Evolutionary conservation across 2,888 invertebrate species (phyloP).

Genomic region (Saturnia pavonia): DNA sequence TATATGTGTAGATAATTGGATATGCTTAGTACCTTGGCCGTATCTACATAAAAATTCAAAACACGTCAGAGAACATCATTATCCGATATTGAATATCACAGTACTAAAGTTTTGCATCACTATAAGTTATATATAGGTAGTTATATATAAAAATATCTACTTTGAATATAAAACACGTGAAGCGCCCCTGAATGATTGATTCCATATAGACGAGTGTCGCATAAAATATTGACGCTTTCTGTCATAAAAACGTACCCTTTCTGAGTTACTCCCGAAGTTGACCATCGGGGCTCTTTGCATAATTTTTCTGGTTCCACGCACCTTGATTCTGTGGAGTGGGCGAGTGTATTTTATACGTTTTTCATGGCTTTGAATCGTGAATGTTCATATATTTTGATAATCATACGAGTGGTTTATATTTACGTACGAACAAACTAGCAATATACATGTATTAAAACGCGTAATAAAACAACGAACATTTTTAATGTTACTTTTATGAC

Average conservation of each 20-base stretch:
- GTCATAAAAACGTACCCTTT: slow-evolving; percentile 38
- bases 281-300: slow-evolving; percentile 71
- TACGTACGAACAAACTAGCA: not conserved
- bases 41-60: slow-evolving; percentile 5
- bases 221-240: slow-evolving; percentile 23
- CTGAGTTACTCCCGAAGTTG: slow-evolving; percentile 39
- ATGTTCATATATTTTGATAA: slow-evolving; percentile 13
- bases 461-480: slow-evolving; percentile 4
- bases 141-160: slow-evolving; percentile 29
- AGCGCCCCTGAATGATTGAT: slow-evolving; percentile 49
- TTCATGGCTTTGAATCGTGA: slow-evolving; percentile 23
- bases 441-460: not conserved
- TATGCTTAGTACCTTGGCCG: no score
- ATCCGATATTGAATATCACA: slow-evolving; percentile 37
- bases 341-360: slow-evolving; percentile 15
- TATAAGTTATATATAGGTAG: slow-evolving; percentile 32
- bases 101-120: slow-evolving; percentile 33
- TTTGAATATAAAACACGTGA: slow-evolving; percentile 60
- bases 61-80: slow-evolving; percentile 13
- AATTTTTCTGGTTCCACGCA: slow-evolving; percentile 60
- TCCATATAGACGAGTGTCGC: slow-evolving; percentile 43
- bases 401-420: slow-evolving; percentile 6
- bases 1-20: no score
- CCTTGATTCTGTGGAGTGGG: slow-evolving; percentile 60
- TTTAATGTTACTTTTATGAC: slow-evolving; percentile 1